Base-by-base conservation (phyloP, 2,113 vertebrate species). In the Limnothrissa miodon region DNA sequence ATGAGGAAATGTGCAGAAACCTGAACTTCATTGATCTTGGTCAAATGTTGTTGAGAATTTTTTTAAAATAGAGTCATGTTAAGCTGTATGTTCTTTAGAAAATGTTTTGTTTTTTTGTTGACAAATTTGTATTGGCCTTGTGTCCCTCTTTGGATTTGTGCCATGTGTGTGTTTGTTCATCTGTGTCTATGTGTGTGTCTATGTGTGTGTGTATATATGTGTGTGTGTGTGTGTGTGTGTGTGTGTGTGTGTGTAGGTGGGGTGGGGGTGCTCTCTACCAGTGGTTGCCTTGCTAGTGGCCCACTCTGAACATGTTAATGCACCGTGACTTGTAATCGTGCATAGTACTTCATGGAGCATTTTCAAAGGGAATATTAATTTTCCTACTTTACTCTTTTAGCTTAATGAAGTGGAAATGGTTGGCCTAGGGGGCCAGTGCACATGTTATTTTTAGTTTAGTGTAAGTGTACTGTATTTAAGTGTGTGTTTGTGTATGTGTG, bases 301-400 rank as follows among this genome's bases (percentile, higher is more conserved):
- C 82, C 83, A 78, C 84, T 78, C 78, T 36, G 5, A 66, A 10
- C 36, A 33, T 74, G 83, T 86, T 90, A 89, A 88, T 87, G 87
- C 85, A 62, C 83, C 51, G 23, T 85, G 81, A 87, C 84, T 87
- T 83, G 87, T 82, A 89, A 56, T 88, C 87, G 84, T 46, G 81
- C 81, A 74, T 29, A 42, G 81, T 85, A 78, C 79, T 84, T 78
- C 79, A 36, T 48, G 59, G 70, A 80, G 48, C 17, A 25, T 33
- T 80, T 13, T 85, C 84, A 87, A 86, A 89, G 46, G 79, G 79
- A 86, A 87, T 87, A 88, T 91, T 81, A 78, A 81, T 90, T 88
- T 86, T 81, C 45, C 78, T 84, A 74, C 82, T 87, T 87, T 89
- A 84, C 39, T 85, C 84, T 84, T 87, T 81, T 83, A 62, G 85